Conservation (phyloP, 2,888 invertebrate species). For the Synergus laeviventris region DNA sequence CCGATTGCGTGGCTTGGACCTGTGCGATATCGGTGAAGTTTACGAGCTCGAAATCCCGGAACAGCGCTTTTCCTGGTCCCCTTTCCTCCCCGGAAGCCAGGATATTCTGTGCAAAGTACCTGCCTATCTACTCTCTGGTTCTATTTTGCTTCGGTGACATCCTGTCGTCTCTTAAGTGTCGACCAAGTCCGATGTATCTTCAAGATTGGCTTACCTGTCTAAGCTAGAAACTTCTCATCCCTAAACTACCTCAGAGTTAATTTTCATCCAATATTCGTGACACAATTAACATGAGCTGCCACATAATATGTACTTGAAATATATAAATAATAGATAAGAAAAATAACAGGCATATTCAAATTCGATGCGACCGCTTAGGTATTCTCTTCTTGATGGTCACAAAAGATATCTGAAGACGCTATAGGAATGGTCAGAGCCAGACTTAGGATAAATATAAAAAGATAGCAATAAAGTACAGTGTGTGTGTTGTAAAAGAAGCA, state of each 20-base stretch:
- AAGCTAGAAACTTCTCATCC: not conserved
- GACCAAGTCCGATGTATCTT: conserved; percentile 7
- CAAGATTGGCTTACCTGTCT: conserved; percentile 12
- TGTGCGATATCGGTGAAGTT: conserved; percentile 57
- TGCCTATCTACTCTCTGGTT: conserved; percentile 51
- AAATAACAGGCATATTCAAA: no score
- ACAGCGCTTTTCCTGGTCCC: conserved; percentile 37
- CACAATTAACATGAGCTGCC: not conserved
- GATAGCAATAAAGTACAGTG: no score
- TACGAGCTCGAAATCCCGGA: conserved; percentile 58
- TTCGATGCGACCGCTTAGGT: no score
- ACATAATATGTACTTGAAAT: no score
- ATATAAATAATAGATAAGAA: no score
- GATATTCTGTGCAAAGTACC: conserved; percentile 53
- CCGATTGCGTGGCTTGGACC: conserved; percentile 47
- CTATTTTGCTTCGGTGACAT: conserved; percentile 43
- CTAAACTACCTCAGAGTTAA: not conserved
- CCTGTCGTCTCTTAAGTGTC: conserved; percentile 13
- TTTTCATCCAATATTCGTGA: not conserved
- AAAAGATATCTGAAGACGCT: no score
- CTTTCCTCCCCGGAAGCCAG: conserved; percentile 47
- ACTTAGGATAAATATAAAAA: no score
- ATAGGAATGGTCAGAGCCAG: no score
- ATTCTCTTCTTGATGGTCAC: no score
- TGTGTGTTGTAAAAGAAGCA: no score